Percentiles rank a stretch among this genome's conserved stretches.
Conservation (phyloP, 2,888 invertebrate species). For the Rhagonycha fulva region DNA sequence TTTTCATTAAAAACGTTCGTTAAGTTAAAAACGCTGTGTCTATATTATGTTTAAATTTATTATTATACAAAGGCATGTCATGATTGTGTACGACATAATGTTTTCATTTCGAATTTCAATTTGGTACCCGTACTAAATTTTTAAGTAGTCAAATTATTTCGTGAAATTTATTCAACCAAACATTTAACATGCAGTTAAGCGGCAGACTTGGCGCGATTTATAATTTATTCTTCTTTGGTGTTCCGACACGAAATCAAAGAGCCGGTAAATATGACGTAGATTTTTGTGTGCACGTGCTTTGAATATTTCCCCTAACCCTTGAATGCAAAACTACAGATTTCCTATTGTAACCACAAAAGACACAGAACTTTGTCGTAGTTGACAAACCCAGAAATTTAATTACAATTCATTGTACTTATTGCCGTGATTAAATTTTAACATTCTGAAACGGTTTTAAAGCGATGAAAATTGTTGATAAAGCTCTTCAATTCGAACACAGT, state of each 20-base stretch:
- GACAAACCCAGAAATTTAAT: not conserved
- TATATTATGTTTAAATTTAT: not conserved
- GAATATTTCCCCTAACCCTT: not conserved
- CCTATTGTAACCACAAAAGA: not conserved
- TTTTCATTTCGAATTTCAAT: slow-evolving; percentile 8
- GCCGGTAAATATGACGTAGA: not conserved
- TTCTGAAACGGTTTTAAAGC: not conserved
- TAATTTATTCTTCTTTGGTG: not conserved
- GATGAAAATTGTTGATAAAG: not conserved
- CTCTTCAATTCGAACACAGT: not conserved
- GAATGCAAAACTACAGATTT: not conserved
- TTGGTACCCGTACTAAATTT: not conserved
- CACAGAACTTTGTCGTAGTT: not conserved
- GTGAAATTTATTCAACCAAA: not conserved
- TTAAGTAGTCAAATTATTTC: not conserved
- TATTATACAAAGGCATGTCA: slow-evolving; percentile 6
- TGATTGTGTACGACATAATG: slow-evolving; percentile 4
- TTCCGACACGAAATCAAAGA: not conserved
- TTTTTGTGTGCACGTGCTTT: not conserved
- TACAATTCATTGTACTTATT: not conserved
- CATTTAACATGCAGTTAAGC: not conserved
- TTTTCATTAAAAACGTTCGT: slow-evolving; percentile 18
- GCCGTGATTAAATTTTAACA: not conserved
- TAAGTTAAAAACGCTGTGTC: slow-evolving; percentile 4
- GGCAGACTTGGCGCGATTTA: not conserved